Evolutionary conservation across 2,888 invertebrate genomes (phyloP).

Genomic region (Dryadula phaetusa): DNA sequence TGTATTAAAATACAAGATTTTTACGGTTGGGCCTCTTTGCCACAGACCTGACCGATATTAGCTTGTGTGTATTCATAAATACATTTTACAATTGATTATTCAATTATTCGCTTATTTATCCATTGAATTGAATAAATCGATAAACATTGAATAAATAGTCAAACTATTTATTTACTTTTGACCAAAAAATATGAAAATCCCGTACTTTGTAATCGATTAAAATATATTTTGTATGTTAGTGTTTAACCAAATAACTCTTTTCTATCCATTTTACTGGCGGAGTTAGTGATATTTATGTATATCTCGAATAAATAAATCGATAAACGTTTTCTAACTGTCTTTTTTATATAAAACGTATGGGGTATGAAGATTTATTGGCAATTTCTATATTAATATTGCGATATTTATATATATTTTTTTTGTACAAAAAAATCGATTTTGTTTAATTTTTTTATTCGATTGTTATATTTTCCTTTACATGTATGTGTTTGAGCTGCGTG

Average conservation of each 20-base stretch:
- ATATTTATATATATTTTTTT: slow-evolving; percentile 11
- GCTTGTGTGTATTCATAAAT: neutral
- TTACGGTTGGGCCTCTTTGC: neutral
- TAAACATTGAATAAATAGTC: slow-evolving; percentile 22
- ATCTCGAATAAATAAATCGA: slow-evolving; percentile 28
- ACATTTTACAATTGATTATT: slow-evolving; percentile 6
- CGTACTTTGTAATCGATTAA: slow-evolving; percentile 12
- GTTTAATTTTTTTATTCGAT: slow-evolving; percentile 3
- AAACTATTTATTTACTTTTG: slow-evolving; percentile 19
- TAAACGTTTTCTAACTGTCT: slow-evolving; percentile 29
- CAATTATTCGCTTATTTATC: neutral
- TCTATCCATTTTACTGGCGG: neutral
- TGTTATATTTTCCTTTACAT: neutral
- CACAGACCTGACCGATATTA: neutral
- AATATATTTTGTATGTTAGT: slow-evolving; percentile 58
- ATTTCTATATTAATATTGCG: neutral
- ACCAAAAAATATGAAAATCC: slow-evolving; percentile 12
- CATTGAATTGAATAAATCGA: slow-evolving; percentile 6
- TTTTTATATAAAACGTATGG: slow-evolving; percentile 17
- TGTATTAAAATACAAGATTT: slow-evolving; percentile 5
- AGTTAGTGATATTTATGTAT: slow-evolving; percentile 14
- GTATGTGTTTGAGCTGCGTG: slow-evolving; percentile 4
- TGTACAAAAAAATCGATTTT: slow-evolving; percentile 11
- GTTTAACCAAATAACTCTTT: slow-evolving; percentile 62
- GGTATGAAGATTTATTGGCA: slow-evolving; percentile 26